Evolutionary conservation across 2,888 invertebrate genomes (phyloP), one percentile per base, ranked within the genome.

Genomic region (Clivina fossor): DNA sequence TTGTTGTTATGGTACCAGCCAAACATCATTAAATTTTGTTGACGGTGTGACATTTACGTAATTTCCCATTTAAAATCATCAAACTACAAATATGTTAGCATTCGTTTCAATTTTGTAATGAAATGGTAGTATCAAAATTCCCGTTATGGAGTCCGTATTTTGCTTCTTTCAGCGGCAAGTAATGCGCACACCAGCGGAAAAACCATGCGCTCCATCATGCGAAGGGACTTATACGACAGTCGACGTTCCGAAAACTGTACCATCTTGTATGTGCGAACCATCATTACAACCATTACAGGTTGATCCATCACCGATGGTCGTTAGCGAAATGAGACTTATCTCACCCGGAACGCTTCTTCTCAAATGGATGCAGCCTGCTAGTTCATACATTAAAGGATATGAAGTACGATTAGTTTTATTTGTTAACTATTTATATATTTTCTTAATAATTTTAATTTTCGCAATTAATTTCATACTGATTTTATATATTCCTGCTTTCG

Each of bases 331-430:
- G 1, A 58, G 62, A 33, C 62, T 60, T 11, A 62, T 67, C 47
- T 58, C 63, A 3, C 60, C 63, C 1, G 63, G 61, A 20, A 64
- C 61, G 41, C 56, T 67, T 38, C 43, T 67, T 20, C 38, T 67
- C 16, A 67, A 67, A 57, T 67, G 67, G 67, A 55, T 44, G 1
- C 50, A 57, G 22, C 60, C 65, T 7, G 28, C 33, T 9, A 61
- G 58, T 22, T 44, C 58, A 18, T 24, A 61, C 7, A 57, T 65
- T 15, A 61, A 56, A 16, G 67, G 66, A 9, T 67, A 65, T 51
- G 66, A 66, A 43, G 58, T 66, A 7, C 49, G 33, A 28, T 28
- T n/a, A 2, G 28, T 28, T 28, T n/a, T n/a, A n/a, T n/a, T n/a
- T n/a, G n/a, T n/a, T n/a, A n/a, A n/a, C 38, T 38, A 38, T 11